Percentiles rank a stretch among this genome's conserved stretches.
These are phyloP conservation scores for Gymnocypris eckloni DNA, from an alignment of 2,797 vertebrate species.

Conservation along the genomic window DNA sequence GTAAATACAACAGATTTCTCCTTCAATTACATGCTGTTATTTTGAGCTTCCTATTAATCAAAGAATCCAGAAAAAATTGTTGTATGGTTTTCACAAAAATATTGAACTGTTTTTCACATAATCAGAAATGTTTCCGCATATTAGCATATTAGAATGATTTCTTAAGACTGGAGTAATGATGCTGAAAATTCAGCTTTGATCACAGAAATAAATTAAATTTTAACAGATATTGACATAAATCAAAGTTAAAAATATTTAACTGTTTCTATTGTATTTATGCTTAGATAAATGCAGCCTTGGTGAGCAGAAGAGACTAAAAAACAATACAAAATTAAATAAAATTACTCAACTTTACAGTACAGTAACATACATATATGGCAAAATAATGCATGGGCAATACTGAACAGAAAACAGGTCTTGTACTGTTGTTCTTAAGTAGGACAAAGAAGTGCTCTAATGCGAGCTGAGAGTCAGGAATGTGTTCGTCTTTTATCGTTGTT, in stretches of 20 bases:
- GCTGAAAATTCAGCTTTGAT: neutral
- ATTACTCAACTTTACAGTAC: neutral
- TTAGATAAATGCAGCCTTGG: neutral
- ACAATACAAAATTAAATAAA: neutral
- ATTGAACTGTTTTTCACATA: neutral
- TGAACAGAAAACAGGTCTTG: neutral
- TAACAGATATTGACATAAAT: neutral
- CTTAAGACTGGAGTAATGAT: neutral
- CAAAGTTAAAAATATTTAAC: too few relatives aligned
- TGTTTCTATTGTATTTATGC: neutral
- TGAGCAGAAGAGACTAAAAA: neutral
- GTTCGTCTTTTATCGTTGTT: constrained; percentile 13
- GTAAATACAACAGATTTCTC: neutral
- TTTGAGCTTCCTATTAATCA: neutral
- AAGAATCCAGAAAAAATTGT: neutral
- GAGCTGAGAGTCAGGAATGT: neutral
- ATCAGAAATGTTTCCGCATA: neutral
- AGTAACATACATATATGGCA: neutral
- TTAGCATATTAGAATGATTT: neutral
- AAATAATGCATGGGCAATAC: neutral
- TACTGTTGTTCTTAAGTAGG: neutral
- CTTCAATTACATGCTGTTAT: too few relatives aligned
- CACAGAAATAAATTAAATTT: neutral
- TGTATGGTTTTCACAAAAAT: neutral
- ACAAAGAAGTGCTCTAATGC: neutral